Evolutionary conservation across 2,888 invertebrate genomes (phyloP).

Genomic region (Cryptocephalus moraei): DNA sequence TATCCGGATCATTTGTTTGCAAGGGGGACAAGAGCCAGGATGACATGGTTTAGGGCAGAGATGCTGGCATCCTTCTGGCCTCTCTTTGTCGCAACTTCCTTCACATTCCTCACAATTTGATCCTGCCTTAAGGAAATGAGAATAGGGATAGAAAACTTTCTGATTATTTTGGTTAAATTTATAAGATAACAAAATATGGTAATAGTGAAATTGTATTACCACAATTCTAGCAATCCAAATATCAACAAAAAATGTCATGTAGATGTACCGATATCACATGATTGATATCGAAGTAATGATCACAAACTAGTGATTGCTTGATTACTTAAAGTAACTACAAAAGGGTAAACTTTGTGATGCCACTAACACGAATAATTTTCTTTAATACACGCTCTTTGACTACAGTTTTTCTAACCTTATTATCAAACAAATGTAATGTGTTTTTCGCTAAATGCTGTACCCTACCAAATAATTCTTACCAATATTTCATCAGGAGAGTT

Average conservation of each 20-base stretch:
- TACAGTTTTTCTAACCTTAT: too few species aligned
- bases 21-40: slow-evolving; percentile 64
- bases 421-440: too few species aligned
- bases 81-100: slow-evolving; percentile 48
- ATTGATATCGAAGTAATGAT: too few species aligned
- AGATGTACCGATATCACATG: too few species aligned
- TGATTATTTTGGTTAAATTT: slow-evolving; percentile 1
- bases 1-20: slow-evolving; percentile 56
- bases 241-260: too few species aligned
- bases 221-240: neutral
- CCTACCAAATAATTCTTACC: slow-evolving; percentile 15
- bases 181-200: slow-evolving; percentile 17
- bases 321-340: too few species aligned
- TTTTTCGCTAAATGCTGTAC: too few species aligned
- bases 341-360: too few species aligned
- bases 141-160: neutral
- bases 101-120: slow-evolving; percentile 48
- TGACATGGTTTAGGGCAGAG: slow-evolving; percentile 61
- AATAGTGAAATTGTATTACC: slow-evolving; percentile 6
- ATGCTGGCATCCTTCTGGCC: slow-evolving; percentile 68
- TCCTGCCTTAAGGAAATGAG: slow-evolving; percentile 30
- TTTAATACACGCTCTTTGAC: too few species aligned
- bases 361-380: too few species aligned
- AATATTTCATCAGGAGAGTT: slow-evolving; percentile 30
- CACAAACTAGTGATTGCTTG: too few species aligned